A percentile compares a stretch with the other conserved stretches of the same genome.
These are phyloP conservation scores for Macropis europaea DNA, from an alignment of 2,888 invertebrate genomes.

Conservation along the genomic window DNA sequence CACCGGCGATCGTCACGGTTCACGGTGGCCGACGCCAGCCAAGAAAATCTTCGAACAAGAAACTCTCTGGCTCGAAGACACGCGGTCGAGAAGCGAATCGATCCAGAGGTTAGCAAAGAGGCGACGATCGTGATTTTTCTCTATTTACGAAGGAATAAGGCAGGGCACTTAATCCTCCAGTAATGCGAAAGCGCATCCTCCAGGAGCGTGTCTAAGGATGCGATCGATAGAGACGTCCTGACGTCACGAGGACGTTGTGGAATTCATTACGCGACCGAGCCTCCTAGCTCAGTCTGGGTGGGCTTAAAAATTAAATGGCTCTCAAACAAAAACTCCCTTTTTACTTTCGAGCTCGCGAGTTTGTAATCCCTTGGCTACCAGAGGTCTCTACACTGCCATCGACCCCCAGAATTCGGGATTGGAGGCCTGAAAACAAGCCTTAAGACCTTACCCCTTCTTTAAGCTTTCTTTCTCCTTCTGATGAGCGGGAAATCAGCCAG, in stretches of 20 bases:
- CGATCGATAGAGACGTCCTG: constrained; percentile 71
- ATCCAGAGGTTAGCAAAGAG: not conserved
- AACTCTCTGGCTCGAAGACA: too few species aligned
- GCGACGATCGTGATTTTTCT: constrained; percentile 40
- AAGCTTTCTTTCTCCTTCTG: constrained; percentile 33
- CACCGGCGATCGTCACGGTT: not conserved
- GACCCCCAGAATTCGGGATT: constrained; percentile 31
- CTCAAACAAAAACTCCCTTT: constrained; percentile 73
- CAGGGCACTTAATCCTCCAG: constrained; percentile 52
- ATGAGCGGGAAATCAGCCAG: constrained; percentile 12
- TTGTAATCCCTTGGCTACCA: constrained; percentile 57
- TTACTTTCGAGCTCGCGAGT: constrained; percentile 60
- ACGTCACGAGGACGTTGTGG: constrained; percentile 67
- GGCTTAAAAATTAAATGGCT: constrained; percentile 78
- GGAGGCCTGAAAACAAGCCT: constrained; percentile 52
- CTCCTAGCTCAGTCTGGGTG: constrained; percentile 37
- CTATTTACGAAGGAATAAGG: constrained; percentile 52
- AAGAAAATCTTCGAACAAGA: not conserved
- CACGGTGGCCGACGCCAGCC: not conserved
- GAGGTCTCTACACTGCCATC: constrained; percentile 17
- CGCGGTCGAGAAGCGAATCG: not conserved
- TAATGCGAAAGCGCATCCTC: constrained; percentile 68
- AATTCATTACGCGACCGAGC: constrained; percentile 72
- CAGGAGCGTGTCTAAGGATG: constrained; percentile 55
- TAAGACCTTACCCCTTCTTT: constrained; percentile 46